These are phyloP conservation scores for Amphipyra berbera DNA, from an alignment of 2,888 invertebrate species.

Conservation along the genomic window DNA sequence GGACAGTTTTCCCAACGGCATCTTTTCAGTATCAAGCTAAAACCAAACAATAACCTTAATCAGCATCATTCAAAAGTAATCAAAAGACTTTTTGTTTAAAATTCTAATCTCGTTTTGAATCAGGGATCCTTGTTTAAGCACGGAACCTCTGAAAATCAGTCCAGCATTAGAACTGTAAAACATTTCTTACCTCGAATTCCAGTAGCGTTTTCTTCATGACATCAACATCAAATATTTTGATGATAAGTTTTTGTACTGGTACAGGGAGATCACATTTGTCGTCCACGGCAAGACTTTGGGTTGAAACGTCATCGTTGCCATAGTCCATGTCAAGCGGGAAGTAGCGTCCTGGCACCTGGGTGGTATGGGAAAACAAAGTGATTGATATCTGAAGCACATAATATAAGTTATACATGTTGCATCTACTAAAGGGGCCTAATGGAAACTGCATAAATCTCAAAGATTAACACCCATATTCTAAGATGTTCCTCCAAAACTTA, in stretches of 20 bases:
- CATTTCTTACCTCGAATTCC: conserved; percentile 94
- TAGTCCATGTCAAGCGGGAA: conserved; percentile 98
- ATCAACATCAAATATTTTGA: conserved; percentile 96
- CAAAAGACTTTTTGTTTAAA: too few species aligned
- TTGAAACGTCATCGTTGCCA: conserved; percentile 89
- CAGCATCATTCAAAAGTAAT: too few species aligned
- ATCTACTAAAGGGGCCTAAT: too few species aligned
- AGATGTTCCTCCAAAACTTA: too few species aligned
- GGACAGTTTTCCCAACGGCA: conserved; percentile 99
- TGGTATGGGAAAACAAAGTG: not conserved
- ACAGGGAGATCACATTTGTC: conserved; percentile 91
- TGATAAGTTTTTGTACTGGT: conserved; percentile 95
- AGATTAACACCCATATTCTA: too few species aligned
- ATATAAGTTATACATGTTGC: too few species aligned
- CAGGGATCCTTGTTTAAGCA: too few species aligned
- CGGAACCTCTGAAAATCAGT: too few species aligned
- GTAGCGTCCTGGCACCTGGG: conserved; percentile 92
- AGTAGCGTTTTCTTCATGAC: conserved; percentile 97
- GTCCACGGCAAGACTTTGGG: conserved; percentile 84
- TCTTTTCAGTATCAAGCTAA: conserved; percentile 97
- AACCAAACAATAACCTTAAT: conserved; percentile 29
- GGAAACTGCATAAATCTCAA: too few species aligned
- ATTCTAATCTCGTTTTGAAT: too few species aligned
- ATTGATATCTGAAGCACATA: too few species aligned
- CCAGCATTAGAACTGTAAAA: too few species aligned